phyloP scores from a whole-genome alignment of 2,888 invertebrate genomes.

The Diarsia brunnea region DNA sequence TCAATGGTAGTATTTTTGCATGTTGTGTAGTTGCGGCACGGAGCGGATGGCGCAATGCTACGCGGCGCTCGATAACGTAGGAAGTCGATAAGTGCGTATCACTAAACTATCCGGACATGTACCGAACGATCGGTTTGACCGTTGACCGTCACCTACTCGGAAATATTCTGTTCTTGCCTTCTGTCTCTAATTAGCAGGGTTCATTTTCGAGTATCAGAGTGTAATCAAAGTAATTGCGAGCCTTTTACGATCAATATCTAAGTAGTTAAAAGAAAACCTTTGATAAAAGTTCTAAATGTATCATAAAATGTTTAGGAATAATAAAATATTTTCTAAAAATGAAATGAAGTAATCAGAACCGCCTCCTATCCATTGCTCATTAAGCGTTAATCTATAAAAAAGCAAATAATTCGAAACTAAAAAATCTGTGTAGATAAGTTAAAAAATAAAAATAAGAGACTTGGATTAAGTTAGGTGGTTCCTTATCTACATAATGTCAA shows the following conservation, averaged over 20 bases:
- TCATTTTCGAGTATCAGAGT: conserved; percentile 23
- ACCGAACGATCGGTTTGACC: conserved; percentile 64
- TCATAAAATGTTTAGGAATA: neutral
- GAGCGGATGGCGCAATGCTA: conserved; percentile 77
- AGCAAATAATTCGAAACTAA: neutral
- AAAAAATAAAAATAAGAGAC: neutral
- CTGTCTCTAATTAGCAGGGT: neutral
- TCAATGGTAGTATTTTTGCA: conserved; percentile 59
- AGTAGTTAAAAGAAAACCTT: neutral
- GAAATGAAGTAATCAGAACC: neutral
- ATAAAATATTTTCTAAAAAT: neutral
- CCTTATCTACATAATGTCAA: neutral
- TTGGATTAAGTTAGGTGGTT: neutral
- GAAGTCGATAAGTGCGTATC: conserved; percentile 83
- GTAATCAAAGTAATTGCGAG: neutral
- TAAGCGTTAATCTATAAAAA: neutral
- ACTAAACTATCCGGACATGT: conserved; percentile 68
- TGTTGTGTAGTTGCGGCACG: conserved; percentile 57
- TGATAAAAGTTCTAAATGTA: neutral
- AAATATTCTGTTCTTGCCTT: conserved; percentile 15
- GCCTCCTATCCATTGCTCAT: neutral
- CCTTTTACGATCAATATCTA: neutral
- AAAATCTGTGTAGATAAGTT: neutral
- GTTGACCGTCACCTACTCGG: conserved; percentile 62
- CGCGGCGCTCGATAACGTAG: conserved; percentile 78